A percentile compares a stretch with the other conserved stretches of the same genome.
phyloP scores from a whole-genome alignment of 1,140 invertebrate species.

The Drosophila serrata region DNA sequence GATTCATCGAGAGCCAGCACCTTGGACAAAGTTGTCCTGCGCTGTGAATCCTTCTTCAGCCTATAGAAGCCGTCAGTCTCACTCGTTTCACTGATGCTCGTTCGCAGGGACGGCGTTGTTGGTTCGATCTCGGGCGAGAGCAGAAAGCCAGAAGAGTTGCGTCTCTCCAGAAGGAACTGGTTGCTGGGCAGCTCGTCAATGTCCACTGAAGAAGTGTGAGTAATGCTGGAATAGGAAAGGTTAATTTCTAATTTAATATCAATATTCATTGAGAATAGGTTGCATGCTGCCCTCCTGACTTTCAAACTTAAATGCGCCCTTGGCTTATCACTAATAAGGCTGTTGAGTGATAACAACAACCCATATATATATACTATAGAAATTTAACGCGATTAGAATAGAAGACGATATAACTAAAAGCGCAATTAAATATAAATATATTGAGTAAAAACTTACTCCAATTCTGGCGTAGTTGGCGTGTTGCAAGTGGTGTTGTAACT shows the following conservation, averaged over 20 bases:
- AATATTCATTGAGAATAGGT: neutral
- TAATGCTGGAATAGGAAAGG: constrained; percentile 45
- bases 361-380: neutral
- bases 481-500: constrained; percentile 84
- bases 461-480: constrained; percentile 88
- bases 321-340: constrained; percentile 3
- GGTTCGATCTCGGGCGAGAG: constrained; percentile 90
- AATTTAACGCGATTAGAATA: constrained; percentile 7
- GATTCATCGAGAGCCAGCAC: constrained; percentile 95
- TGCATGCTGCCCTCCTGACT: neutral
- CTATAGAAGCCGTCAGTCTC: constrained; percentile 97
- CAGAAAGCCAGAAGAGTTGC: constrained; percentile 92
- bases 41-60: constrained; percentile 98
- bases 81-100: constrained; percentile 86
- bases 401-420: neutral
- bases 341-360: constrained; percentile 13
- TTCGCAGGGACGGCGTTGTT: constrained; percentile 70
- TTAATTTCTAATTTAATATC: neutral
- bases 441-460: constrained; percentile 86
- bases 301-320: neutral
- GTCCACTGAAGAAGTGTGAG: constrained; percentile 89
- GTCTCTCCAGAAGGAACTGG: constrained; percentile 87
- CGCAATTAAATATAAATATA: neutral
- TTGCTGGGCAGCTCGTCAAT: constrained; percentile 87
- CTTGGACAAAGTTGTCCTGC: constrained; percentile 95